A percentile compares a stretch with the other conserved stretches of the same genome.
These are phyloP conservation scores for Solenopsis fugax DNA, from an alignment of 1,140 invertebrate species.

Conservation along the genomic window DNA sequence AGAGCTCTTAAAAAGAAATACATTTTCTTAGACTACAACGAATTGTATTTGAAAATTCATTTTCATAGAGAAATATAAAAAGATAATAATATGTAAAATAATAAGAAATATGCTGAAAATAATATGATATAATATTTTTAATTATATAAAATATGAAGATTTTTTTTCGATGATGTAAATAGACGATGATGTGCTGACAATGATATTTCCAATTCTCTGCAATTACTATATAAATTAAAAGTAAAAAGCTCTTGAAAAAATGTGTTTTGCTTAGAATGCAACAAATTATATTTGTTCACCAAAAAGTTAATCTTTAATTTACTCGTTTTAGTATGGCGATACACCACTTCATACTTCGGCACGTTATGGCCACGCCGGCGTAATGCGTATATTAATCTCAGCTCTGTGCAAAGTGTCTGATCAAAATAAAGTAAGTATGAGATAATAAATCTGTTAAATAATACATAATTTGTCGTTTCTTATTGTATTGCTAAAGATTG, in stretches of 20 bases:
- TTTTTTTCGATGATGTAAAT: not conserved
- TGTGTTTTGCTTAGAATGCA: not conserved
- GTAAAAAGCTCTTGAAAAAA: not conserved
- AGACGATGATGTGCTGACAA: not conserved
- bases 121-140: not conserved
- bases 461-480: not conserved
- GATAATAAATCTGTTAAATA: constrained; percentile 6
- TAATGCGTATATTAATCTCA: constrained; percentile 96
- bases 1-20: not conserved
- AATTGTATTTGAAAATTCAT: not conserved
- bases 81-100: not conserved
- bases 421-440: constrained; percentile 93
- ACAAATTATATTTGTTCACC: not conserved
- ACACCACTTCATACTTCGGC: constrained; percentile 98
- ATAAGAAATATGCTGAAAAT: not conserved
- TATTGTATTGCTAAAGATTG: not conserved
- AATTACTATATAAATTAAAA: not conserved
- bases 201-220: not conserved
- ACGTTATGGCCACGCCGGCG: constrained; percentile 98
- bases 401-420: constrained; percentile 95
- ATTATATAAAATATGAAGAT: not conserved
- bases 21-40: not conserved
- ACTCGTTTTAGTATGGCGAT: constrained; percentile 94
- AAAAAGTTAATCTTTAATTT: not conserved
- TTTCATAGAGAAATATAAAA: not conserved